A percentile compares a stretch with the other conserved stretches of the same genome.
Conservation (phyloP, 30 jellyfish, hydroid and myxozoan species). For the Hydra vulgaris region DNA sequence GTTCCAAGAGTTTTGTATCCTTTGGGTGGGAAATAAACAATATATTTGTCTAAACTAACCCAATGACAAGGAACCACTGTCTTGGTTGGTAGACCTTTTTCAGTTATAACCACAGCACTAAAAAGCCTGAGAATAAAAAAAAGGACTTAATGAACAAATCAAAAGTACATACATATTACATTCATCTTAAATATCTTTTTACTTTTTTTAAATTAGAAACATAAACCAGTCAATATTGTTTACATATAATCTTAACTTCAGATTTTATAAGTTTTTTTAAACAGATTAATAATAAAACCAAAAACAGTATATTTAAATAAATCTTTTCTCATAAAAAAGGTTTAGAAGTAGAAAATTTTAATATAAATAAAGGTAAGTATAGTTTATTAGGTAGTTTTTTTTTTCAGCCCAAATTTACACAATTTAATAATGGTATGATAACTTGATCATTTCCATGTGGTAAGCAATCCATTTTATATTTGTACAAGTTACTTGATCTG, state of each 20-base stretch:
- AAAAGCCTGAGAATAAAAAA: background rate
- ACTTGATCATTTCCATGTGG: background rate
- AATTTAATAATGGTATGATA: background rate
- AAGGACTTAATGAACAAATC: background rate
- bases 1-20: no score
- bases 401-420: background rate
- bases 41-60: background rate
- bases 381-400: background rate
- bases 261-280: background rate
- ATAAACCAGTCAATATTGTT: background rate
- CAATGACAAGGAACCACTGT: conserved; percentile 9
- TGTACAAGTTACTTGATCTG: background rate
- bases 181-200: background rate
- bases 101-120: background rate
- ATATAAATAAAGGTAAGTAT: background rate
- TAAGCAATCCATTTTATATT: background rate
- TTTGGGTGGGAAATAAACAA: conserved; percentile 9
- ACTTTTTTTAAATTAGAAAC: background rate
- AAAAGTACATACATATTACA: background rate
- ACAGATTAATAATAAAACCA: background rate
- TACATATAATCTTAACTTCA: background rate
- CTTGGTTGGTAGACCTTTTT: background rate
- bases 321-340: background rate
- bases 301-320: background rate
- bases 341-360: background rate